A percentile compares a stretch with the other conserved stretches of the same genome.
Conservation (phyloP, 2,888 invertebrate species). For the Dolichopus griseipennis region DNA sequence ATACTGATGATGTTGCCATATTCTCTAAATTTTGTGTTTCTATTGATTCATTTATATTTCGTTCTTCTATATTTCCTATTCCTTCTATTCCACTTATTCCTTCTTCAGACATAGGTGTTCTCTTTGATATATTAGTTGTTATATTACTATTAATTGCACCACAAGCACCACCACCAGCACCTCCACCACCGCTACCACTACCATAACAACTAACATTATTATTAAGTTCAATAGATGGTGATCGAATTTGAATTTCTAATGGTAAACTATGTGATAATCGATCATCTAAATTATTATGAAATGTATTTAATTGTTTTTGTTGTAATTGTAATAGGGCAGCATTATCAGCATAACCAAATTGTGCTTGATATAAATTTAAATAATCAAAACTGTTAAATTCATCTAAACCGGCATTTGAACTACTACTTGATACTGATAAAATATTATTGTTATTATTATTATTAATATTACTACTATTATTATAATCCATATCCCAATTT, state of each 20-base stretch:
- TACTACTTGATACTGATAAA: slow-evolving; percentile 10
- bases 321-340: slow-evolving; percentile 7
- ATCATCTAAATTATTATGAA: background rate
- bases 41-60: too few relatives aligned
- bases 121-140: background rate
- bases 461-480: background rate
- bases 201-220: background rate
- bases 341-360: slow-evolving; percentile 14
- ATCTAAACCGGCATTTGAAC: slow-evolving; percentile 9
- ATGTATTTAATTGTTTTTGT: background rate
- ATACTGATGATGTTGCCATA: background rate
- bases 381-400: slow-evolving; percentile 19
- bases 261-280: background rate
- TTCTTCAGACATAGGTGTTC: background rate
- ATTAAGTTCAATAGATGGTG: slow-evolving; percentile 6
- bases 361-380: slow-evolving; percentile 17
- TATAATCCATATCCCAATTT: background rate
- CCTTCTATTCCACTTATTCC: too few relatives aligned
- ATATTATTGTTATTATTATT: background rate
- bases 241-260: slow-evolving; percentile 1
- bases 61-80: too few relatives aligned
- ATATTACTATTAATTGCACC: background rate
- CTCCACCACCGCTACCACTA: too few relatives aligned
- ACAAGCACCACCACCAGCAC: too few relatives aligned
- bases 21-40: too few relatives aligned